Base-by-base conservation (phyloP, 2,113 vertebrate species). In the Petrocephalus microphthalmus region DNA sequence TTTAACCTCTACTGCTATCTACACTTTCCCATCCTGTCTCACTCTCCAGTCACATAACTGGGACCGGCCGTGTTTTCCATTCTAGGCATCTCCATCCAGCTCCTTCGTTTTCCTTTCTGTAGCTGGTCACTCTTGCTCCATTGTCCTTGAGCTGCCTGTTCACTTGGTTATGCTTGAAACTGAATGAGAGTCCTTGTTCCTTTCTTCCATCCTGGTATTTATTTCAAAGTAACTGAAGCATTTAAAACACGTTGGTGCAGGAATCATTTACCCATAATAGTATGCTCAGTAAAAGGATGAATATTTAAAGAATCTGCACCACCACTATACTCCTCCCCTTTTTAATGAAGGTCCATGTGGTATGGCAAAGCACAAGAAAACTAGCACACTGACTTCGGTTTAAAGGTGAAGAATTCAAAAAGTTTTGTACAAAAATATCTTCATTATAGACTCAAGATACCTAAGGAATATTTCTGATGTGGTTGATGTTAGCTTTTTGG, bases 221-320 rank as follows among this genome's bases (percentile, higher is more conserved):
- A 85, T 53, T 85, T 5, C 15, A 85, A 33, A 85, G 49, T 85
- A 85, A 85, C 45, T 85, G 52, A 85, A 85, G 84, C 51, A 85
- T 85, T 85, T 25, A 85, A 85, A 85, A 33, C 0, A 8, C 52
- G 56, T 85, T 13, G 29, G 49, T 85, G 25, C 51, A 85, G 17
- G 51, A 85, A 85, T 85, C 51, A 85, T 85, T 85, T 85, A 85
- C 84, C n/a, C 52, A 37, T 54, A 85, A 54, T 37, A 84, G 84
- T 25, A 33, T 47, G 13, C 54, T 53, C 4, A 51, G 84, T 56
- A 25, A 85, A 49, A 85, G 25, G 51, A 85, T 20, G 25, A 85
- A 33, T 54, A 54, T 85, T 53, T 49, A 11, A 54, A 53, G 51
- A 85, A 85, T 53, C 51, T 15, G 7, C 51, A 53, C 7, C 49